These are phyloP conservation scores for Nephrotoma appendiculata DNA, from an alignment of 2,888 invertebrate species.

Conservation along the genomic window DNA sequence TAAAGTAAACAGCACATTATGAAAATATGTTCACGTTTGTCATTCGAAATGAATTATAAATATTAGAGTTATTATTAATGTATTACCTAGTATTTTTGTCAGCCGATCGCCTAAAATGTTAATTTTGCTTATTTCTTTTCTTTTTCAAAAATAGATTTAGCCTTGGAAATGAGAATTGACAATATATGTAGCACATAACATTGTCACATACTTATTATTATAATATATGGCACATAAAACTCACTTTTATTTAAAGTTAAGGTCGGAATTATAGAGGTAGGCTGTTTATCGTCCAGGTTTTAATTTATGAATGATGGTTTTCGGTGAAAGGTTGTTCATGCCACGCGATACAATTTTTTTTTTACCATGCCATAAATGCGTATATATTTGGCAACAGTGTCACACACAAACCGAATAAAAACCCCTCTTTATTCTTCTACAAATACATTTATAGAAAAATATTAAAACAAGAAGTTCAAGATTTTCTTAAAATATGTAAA, in stretches of 20 bases:
- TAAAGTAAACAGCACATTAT: background rate
- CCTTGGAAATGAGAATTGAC: background rate
- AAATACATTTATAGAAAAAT: background rate
- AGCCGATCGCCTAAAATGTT: background rate
- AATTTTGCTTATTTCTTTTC: background rate
- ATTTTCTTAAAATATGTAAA: background rate
- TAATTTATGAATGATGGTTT: background rate
- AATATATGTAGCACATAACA: background rate
- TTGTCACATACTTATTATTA: background rate
- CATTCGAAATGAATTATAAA: background rate
- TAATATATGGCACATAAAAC: background rate
- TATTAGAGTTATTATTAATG: background rate
- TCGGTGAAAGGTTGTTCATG: background rate
- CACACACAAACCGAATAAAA: background rate
- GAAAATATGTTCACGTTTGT: background rate
- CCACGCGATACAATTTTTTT: background rate
- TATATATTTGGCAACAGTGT: background rate
- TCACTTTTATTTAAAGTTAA: background rate
- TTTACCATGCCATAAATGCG: background rate
- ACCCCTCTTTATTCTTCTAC: background rate
- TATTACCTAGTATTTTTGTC: background rate
- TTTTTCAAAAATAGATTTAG: background rate
- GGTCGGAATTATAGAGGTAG: background rate
- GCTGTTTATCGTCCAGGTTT: background rate
- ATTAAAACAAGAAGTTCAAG: background rate